These are phyloP conservation scores for Sebastes glaucus DNA, from an alignment of 2,797 vertebrate species.

Conservation along the genomic window DNA sequence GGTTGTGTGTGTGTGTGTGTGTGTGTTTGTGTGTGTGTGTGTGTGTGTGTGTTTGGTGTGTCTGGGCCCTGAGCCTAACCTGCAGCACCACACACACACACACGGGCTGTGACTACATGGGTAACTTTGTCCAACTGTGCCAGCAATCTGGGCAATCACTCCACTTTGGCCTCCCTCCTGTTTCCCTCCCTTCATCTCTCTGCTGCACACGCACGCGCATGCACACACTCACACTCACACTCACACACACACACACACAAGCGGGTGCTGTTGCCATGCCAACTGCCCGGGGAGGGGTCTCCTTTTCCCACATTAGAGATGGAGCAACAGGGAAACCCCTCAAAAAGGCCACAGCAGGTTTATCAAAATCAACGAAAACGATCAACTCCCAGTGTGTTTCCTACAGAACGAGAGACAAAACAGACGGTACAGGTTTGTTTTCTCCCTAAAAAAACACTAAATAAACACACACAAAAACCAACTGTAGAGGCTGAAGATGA, in stretches of 20 bases:
- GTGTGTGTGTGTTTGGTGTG: conserved; percentile 12
- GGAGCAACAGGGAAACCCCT: conserved; percentile 16
- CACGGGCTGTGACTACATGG: conserved; percentile 6
- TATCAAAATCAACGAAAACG: not conserved
- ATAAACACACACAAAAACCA: not conserved
- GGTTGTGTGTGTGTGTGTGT: not conserved
- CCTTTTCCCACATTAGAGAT: conserved; percentile 6
- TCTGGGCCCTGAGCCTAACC: conserved; percentile 47
- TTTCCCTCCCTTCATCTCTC: conserved; percentile 6
- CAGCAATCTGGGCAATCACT: conserved; percentile 48
- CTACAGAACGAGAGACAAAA: not conserved
- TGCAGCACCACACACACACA: conserved; percentile 5
- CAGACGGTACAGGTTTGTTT: not conserved
- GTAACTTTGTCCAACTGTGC: conserved; percentile 54
- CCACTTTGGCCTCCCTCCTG: not conserved
- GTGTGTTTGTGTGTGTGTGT: not conserved
- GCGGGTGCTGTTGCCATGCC: conserved; percentile 35
- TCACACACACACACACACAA: not conserved
- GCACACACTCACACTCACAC: not conserved
- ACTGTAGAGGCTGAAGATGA: not conserved
- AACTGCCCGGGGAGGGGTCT: conserved; percentile 27
- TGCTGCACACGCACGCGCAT: conserved; percentile 8
- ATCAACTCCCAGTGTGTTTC: not conserved
- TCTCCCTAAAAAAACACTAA: not conserved
- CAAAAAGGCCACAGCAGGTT: not conserved